phyloP scores from a whole-genome alignment of 2,888 invertebrate species.

The Drosophila lacicola region DNA sequence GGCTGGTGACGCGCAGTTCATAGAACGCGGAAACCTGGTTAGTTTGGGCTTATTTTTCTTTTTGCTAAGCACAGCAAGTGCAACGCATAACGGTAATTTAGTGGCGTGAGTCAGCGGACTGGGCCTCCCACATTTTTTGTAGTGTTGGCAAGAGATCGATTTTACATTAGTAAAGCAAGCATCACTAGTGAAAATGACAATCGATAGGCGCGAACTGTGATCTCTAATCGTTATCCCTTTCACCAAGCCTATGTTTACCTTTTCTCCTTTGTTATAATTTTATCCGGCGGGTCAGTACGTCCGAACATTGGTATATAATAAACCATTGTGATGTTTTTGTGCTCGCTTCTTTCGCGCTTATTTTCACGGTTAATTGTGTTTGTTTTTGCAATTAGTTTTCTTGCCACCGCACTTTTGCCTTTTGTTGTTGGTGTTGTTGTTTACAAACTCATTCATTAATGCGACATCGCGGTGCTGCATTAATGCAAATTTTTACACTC shows the following conservation, averaged over 20 bases:
- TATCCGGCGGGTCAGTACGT: slow-evolving; percentile 83
- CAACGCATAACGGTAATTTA: slow-evolving; percentile 43
- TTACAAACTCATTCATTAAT: slow-evolving; percentile 72
- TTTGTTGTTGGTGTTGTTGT: slow-evolving; percentile 30
- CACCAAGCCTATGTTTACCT: slow-evolving; percentile 66
- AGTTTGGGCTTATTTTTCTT: slow-evolving; percentile 19
- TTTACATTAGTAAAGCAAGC: background rate
- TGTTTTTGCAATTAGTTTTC: slow-evolving; percentile 65
- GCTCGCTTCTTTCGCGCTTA: slow-evolving; percentile 35
- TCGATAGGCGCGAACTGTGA: slow-evolving; percentile 9
- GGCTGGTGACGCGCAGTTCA: slow-evolving; percentile 54
- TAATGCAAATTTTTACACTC: slow-evolving; percentile 74
- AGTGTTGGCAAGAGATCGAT: slow-evolving; percentile 36
- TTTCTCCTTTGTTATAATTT: slow-evolving; percentile 77
- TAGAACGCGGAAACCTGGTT: slow-evolving; percentile 75
- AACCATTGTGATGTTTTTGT: slow-evolving; percentile 74
- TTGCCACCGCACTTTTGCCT: slow-evolving; percentile 27
- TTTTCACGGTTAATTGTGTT: slow-evolving; percentile 60
- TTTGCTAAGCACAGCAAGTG: slow-evolving; percentile 48
- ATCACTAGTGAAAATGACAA: background rate
- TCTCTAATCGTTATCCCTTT: slow-evolving; percentile 12
- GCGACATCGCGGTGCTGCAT: slow-evolving; percentile 46
- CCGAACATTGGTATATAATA: slow-evolving; percentile 83
- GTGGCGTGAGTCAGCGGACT: slow-evolving; percentile 55
- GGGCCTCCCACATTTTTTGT: slow-evolving; percentile 9